Conservation (phyloP, 2,113 vertebrate species). For the Erythrocercus mccallii region DNA sequence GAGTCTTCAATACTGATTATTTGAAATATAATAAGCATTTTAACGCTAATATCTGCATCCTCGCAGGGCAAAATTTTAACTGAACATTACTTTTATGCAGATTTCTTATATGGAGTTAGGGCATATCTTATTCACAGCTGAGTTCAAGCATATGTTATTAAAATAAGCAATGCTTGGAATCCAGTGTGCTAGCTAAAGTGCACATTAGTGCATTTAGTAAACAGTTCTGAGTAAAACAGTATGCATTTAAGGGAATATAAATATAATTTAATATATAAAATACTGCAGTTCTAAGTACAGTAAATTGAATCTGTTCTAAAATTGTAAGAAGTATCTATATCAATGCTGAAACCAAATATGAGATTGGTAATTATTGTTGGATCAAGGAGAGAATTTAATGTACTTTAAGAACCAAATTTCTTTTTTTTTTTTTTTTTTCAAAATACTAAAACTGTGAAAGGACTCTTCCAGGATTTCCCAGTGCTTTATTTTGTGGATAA, state of each 20-base stretch:
- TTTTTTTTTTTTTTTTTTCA: accelerated
- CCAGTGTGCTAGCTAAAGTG: not conserved
- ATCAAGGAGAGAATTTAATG: not conserved
- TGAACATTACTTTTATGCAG: not conserved
- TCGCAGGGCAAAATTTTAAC: not conserved
- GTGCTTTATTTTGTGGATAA: not conserved
- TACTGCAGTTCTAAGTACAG: not conserved
- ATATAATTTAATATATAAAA: not conserved
- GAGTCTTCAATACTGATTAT: not conserved
- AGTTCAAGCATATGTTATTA: not conserved
- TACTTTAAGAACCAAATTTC: not conserved
- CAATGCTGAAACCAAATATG: not conserved
- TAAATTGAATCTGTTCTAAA: not conserved
- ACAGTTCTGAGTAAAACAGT: not conserved
- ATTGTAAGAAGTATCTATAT: not conserved
- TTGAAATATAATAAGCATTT: not conserved
- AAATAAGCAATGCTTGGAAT: not conserved
- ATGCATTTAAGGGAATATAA: not conserved
- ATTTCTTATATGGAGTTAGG: not conserved
- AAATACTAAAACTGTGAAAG: not conserved
- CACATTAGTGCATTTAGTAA: not conserved
- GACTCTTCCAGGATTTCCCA: not conserved
- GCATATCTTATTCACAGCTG: not conserved
- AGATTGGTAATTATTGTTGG: not conserved
- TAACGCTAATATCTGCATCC: not conserved